phyloP scores from a whole-genome alignment of 1,140 invertebrate species.

The Melipona quadrifasciata region DNA sequence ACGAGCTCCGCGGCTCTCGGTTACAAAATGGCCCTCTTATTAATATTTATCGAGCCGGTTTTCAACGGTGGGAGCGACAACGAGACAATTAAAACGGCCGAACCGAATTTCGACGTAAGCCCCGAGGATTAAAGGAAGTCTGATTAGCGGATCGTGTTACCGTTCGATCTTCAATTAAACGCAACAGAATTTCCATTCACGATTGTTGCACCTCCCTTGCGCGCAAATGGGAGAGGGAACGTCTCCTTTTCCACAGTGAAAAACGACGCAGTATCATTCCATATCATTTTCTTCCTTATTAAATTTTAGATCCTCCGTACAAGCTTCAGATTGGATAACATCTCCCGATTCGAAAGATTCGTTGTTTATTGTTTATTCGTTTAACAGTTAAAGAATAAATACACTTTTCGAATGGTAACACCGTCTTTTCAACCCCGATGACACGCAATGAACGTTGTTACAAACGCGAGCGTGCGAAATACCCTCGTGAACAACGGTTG shows the following conservation, averaged over 20 bases:
- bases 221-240: no score
- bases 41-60: slow-evolving; percentile 27
- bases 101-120: slow-evolving; percentile 6
- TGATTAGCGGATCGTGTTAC: slow-evolving; percentile 29
- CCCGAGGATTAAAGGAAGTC: slow-evolving; percentile 23
- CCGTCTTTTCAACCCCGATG: no score
- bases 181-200: not conserved
- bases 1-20: not conserved
- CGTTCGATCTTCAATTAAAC: not conserved
- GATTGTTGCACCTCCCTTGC: no score
- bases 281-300: not conserved
- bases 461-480: no score
- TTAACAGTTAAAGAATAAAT: no score
- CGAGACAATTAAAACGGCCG: slow-evolving; percentile 11
- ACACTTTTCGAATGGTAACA: no score
- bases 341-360: not conserved
- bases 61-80: not conserved
- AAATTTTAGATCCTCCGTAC: not conserved
- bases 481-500: no score
- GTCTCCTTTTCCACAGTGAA: no score
- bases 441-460: no score
- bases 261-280: not conserved
- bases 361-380: not conserved
- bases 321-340: not conserved
- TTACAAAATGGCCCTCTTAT: not conserved